Evolutionary conservation across 2,113 vertebrate species (phyloP).

Genomic region (Myiagra hebetior): DNA sequence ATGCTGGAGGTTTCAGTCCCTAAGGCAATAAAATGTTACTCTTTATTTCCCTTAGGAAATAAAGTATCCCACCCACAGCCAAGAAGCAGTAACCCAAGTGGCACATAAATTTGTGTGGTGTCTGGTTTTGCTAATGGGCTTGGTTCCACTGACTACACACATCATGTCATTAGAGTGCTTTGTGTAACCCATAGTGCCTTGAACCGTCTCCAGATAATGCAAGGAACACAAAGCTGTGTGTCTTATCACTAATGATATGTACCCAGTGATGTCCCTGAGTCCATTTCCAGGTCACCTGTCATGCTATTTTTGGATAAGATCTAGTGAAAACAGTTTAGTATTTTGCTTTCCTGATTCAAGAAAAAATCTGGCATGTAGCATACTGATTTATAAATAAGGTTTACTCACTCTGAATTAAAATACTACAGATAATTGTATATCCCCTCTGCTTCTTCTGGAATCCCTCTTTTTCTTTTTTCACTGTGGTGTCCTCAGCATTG

Average conservation of each 20-base stretch:
- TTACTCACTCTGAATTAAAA: background rate
- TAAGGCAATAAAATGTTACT: constrained; percentile 36
- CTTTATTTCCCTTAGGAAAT: constrained; percentile 33
- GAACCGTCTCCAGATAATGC: constrained; percentile 35
- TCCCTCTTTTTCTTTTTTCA: background rate
- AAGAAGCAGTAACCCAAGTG: constrained; percentile 8
- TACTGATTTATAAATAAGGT: background rate
- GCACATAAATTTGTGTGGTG: constrained; percentile 52
- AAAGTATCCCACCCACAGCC: constrained; percentile 1
- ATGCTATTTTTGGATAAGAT: background rate
- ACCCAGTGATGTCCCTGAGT: background rate
- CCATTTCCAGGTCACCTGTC: background rate
- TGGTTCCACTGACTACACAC: constrained; percentile 40
- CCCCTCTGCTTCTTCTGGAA: background rate
- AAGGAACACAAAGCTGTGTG: background rate
- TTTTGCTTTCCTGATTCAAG: background rate
- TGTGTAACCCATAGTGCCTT: constrained; percentile 4
- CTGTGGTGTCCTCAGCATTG: background rate
- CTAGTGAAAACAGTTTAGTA: background rate
- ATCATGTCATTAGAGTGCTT: constrained; percentile 51
- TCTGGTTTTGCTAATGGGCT: constrained; percentile 52
- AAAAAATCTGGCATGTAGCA: background rate
- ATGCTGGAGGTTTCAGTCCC: background rate
- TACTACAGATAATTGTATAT: background rate
- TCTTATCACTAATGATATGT: constrained; percentile 20